A percentile compares a stretch with the other conserved stretches of the same genome.
Evolutionary conservation across 2,113 vertebrate genomes (phyloP).

Genomic region (Pongo pygmaeus): DNA sequence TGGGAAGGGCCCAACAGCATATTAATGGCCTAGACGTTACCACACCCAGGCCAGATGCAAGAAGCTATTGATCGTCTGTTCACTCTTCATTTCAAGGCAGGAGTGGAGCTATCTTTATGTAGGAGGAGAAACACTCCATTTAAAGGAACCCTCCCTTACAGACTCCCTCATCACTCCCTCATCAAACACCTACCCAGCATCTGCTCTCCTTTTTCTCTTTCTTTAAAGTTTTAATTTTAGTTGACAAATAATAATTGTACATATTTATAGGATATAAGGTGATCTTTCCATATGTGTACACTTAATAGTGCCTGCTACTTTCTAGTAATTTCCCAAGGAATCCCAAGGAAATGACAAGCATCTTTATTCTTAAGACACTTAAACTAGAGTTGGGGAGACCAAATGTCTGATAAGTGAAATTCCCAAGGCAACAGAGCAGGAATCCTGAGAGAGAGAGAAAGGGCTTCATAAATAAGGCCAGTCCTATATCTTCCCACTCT

Average conservation of each 20-base stretch:
- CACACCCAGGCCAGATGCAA: conserved; percentile 58
- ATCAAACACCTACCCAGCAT: background rate
- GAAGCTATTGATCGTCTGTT: conserved; percentile 60
- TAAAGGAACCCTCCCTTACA: background rate
- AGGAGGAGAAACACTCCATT: background rate
- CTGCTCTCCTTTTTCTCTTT: background rate
- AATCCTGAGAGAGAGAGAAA: background rate
- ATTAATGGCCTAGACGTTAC: conserved; percentile 52
- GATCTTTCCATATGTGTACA: background rate
- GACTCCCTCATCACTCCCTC: background rate
- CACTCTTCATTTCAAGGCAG: conserved; percentile 32
- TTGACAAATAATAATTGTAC: background rate
- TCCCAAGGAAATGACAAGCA: background rate
- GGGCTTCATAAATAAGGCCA: background rate
- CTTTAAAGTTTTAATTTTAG: background rate
- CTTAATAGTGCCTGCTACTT: background rate
- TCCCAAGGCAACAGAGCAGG: background rate
- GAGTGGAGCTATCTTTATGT: background rate
- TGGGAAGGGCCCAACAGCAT: conserved; percentile 68
- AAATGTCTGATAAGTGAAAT: background rate
- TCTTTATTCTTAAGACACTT: conserved; percentile 12
- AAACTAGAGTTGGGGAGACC: background rate
- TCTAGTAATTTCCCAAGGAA: background rate
- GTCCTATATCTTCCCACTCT: background rate
- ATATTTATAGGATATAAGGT: background rate